phyloP scores from a whole-genome alignment of 2,888 invertebrate genomes.

The Cheilosia pagana region DNA sequence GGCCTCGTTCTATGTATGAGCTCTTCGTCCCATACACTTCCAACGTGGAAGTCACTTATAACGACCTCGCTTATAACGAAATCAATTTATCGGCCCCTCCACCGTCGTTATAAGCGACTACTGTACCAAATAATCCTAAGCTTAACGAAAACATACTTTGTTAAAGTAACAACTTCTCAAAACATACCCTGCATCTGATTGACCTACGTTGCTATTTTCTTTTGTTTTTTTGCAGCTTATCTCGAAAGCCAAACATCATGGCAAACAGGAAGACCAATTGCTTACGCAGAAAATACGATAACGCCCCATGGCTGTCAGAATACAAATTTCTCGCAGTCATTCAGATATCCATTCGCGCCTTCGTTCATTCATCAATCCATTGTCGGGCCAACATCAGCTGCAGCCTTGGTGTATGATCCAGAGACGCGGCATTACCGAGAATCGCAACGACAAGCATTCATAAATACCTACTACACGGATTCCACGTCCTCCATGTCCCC shows the following conservation, averaged over 20 bases:
- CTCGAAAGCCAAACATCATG: conserved; percentile 21
- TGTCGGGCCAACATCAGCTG: conserved; percentile 32
- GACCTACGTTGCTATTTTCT: background rate
- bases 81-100: no score
- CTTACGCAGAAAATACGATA: conserved; percentile 52
- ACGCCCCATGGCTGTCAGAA: conserved; percentile 51
- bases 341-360: conserved; percentile 50
- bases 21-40: no score
- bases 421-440: conserved; percentile 67
- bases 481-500: conserved; percentile 42
- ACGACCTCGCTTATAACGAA: no score
- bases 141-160: no score
- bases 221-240: background rate
- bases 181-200: background rate
- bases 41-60: no score
- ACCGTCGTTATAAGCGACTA: no score
- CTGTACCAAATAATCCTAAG: no score
- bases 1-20: no score
- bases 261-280: conserved; percentile 50
- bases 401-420: conserved; percentile 48
- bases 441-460: conserved; percentile 59
- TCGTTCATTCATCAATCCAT: conserved; percentile 70
- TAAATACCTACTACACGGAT: conserved; percentile 58
- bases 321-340: conserved; percentile 65
- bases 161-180: background rate